Evolutionary conservation across 2,888 invertebrate genomes (phyloP).

Genomic region (Sinhomidia bicolor): DNA sequence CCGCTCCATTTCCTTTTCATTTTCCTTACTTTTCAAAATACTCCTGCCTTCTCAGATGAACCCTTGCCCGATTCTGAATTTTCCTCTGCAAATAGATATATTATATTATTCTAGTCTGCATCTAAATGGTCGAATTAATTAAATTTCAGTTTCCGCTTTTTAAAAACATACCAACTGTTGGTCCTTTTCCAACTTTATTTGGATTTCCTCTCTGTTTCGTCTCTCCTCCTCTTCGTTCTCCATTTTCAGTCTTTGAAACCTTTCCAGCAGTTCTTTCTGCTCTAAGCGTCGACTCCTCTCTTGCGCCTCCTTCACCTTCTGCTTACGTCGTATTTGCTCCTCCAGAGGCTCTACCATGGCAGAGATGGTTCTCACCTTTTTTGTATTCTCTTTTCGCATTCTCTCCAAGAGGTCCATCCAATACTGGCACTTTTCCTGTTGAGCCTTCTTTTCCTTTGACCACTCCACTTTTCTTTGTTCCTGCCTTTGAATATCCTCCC

Average conservation of each 20-base stretch:
- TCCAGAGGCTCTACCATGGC: conserved; percentile 73
- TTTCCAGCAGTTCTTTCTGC: conserved; percentile 61
- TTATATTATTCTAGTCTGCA: too few relatives aligned
- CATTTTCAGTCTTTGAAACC: conserved; percentile 46
- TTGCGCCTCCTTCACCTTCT: conserved; percentile 40
- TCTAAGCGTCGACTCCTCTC: conserved; percentile 49
- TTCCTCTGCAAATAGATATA: too few relatives aligned
- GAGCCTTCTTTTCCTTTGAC: conserved; percentile 64
- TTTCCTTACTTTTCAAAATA: conserved; percentile 43
- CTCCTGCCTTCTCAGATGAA: conserved; percentile 64
- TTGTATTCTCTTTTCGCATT: conserved; percentile 71
- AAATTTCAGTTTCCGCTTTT: too few relatives aligned
- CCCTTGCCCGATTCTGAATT: conserved; percentile 63
- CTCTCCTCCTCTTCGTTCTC: conserved; percentile 35
- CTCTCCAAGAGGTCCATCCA: conserved; percentile 74
- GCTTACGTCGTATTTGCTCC: conserved; percentile 49
- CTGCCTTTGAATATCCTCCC: conserved; percentile 73
- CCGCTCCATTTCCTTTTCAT: conserved; percentile 56
- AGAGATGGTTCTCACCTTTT: conserved; percentile 65
- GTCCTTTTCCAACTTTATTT: conserved; percentile 39
- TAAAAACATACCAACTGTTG: too few relatives aligned
- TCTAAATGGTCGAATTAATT: too few relatives aligned
- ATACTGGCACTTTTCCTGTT: conserved; percentile 73
- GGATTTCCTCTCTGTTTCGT: conserved; percentile 42
- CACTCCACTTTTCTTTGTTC: conserved; percentile 54